These are phyloP conservation scores for Falco rusticolus DNA, from an alignment of 2,797 vertebrate genomes.

Conservation along the genomic window DNA sequence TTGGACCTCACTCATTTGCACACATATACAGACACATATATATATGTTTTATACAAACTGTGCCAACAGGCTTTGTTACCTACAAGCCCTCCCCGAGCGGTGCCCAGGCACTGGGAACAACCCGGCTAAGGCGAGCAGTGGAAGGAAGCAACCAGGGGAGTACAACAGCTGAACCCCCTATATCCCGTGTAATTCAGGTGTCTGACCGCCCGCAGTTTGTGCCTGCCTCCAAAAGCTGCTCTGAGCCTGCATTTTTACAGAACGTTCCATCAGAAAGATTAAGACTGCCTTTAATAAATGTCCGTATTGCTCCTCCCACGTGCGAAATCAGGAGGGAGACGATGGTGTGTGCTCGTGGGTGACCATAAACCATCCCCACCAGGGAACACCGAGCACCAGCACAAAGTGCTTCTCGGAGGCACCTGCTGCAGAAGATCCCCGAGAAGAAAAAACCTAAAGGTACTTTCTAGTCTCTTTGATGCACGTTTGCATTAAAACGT, in stretches of 20 bases:
- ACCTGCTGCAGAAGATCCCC: background rate
- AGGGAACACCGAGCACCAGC: fast-evolving
- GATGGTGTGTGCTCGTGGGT: background rate
- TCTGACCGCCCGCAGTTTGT: background rate
- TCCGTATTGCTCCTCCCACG: background rate
- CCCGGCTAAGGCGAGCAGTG: background rate
- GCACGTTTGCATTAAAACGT: background rate
- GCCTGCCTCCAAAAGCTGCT: background rate
- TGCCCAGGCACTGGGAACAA: background rate
- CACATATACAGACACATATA: too few relatives aligned
- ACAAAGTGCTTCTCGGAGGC: background rate
- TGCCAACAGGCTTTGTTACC: background rate
- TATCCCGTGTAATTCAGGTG: background rate
- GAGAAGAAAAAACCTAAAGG: background rate
- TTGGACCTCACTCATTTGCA: background rate
- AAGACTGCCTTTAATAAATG: background rate
- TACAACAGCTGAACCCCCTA: background rate
- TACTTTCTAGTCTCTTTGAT: background rate
- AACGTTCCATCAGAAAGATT: background rate
- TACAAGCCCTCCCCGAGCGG: background rate
- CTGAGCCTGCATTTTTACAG: background rate
- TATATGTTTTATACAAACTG: background rate
- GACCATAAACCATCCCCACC: background rate
- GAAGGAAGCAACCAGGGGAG: background rate
- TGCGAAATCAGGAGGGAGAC: background rate